Conservation (phyloP, 2,113 vertebrate species). For the Phalacrocorax aristotelis region DNA sequence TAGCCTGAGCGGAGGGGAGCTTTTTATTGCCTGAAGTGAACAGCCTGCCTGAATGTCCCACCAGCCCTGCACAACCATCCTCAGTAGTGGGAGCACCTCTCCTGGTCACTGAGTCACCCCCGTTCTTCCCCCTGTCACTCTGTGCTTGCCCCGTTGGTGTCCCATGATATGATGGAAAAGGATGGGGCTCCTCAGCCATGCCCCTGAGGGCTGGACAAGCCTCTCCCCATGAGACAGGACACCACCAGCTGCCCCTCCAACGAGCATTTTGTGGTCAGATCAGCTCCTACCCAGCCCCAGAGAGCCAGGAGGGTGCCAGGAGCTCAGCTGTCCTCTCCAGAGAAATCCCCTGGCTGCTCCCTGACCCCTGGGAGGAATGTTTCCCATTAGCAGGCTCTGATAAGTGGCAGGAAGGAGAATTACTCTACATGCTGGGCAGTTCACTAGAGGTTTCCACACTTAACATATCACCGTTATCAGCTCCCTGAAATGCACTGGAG, state of each 20-base stretch:
- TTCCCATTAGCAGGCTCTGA: conserved; percentile 58
- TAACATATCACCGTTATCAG: conserved; percentile 61
- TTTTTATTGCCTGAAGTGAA: neutral
- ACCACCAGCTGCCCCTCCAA: neutral
- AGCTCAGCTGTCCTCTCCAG: neutral
- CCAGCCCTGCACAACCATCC: neutral
- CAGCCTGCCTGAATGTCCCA: neutral
- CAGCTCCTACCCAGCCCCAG: neutral
- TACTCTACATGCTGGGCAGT: neutral
- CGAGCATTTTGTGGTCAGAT: neutral
- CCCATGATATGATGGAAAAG: neutral
- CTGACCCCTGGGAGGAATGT: conserved; percentile 40
- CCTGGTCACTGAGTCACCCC: neutral
- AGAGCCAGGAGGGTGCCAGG: neutral
- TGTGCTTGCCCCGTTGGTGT: neutral
- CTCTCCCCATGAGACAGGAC: neutral
- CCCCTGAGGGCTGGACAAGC: neutral
- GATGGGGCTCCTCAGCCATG: neutral
- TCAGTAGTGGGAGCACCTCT: neutral
- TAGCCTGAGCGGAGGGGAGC: neutral
- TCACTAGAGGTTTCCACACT: conserved; percentile 56
- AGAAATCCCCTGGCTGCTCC: neutral
- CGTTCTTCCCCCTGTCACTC: neutral
- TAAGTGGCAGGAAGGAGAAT: conserved; percentile 67
- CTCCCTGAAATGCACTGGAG: conserved; percentile 49